These are phyloP conservation scores for Taphrorychus bicolor DNA, from an alignment of 2,888 invertebrate species.

Conservation along the genomic window DNA sequence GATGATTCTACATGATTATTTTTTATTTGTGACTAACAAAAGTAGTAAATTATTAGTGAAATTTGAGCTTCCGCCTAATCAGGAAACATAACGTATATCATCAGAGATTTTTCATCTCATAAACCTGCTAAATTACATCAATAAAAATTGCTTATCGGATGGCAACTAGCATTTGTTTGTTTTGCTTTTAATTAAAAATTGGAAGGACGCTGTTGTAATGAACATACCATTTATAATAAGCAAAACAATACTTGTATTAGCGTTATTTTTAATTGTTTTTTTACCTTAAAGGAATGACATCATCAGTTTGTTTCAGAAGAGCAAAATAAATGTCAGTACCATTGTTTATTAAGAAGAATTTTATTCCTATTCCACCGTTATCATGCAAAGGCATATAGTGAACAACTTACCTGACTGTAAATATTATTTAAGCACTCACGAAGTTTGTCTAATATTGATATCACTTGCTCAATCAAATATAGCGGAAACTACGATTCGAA, in stretches of 20 bases:
- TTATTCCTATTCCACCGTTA: too few relatives aligned
- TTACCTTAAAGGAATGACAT: not conserved
- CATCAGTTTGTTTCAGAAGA: not conserved
- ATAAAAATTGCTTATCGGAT: not conserved
- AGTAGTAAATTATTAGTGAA: not conserved
- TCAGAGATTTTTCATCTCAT: not conserved
- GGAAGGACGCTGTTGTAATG: not conserved
- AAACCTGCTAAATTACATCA: not conserved
- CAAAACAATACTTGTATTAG: too few relatives aligned
- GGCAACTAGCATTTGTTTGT: not conserved
- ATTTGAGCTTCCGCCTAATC: not conserved
- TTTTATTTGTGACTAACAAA: not conserved
- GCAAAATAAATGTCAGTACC: too few relatives aligned
- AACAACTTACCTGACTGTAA: too few relatives aligned
- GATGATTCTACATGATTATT: not conserved
- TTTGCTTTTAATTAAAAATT: not conserved
- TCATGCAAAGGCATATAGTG: too few relatives aligned
- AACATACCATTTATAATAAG: not conserved
- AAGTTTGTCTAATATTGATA: slow-evolving; percentile 23
- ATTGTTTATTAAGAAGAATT: too few relatives aligned
- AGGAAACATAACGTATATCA: not conserved
- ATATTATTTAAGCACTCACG: too few relatives aligned
- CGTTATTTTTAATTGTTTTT: not conserved
- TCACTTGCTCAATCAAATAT: slow-evolving; percentile 11
- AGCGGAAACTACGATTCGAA: not conserved